A percentile compares a stretch with the other conserved stretches of the same genome.
phyloP scores from a whole-genome alignment of 2,797 vertebrate species.

The Vireo griseus region DNA sequence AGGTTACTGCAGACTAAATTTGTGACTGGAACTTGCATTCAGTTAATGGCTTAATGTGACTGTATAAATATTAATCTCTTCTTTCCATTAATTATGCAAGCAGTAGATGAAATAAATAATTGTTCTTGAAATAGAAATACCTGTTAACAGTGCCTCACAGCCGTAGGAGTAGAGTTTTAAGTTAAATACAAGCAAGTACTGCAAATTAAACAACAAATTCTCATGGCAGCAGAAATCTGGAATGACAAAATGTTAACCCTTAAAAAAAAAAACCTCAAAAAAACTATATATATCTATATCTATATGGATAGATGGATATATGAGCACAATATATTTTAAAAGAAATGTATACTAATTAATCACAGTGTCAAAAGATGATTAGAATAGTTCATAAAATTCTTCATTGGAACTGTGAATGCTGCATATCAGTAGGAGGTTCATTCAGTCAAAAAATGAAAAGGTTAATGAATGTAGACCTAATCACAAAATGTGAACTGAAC shows the following conservation, averaged over 20 bases:
- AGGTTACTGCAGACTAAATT: neutral
- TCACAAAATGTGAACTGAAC: neutral
- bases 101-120: neutral
- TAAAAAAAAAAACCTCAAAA: too few relatives aligned
- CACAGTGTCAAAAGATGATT: neutral
- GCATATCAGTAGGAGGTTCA: neutral
- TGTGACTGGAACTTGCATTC: neutral
- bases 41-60: neutral
- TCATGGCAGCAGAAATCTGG: neutral
- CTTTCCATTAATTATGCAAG: neutral
- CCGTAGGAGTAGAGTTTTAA: neutral
- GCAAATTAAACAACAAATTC: neutral
- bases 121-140: neutral
- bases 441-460: neutral
- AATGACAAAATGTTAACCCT: neutral
- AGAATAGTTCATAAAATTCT: neutral
- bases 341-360: neutral
- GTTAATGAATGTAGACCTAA: neutral
- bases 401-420: neutral
- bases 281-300: too few relatives aligned
- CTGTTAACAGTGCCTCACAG: neutral
- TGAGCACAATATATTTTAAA: neutral
- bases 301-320: neutral
- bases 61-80: neutral
- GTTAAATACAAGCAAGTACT: neutral